Percentiles rank a stretch among this genome's conserved stretches.
Conservation (phyloP, 2,113 vertebrate genomes). For the Bothrops jararaca region DNA sequence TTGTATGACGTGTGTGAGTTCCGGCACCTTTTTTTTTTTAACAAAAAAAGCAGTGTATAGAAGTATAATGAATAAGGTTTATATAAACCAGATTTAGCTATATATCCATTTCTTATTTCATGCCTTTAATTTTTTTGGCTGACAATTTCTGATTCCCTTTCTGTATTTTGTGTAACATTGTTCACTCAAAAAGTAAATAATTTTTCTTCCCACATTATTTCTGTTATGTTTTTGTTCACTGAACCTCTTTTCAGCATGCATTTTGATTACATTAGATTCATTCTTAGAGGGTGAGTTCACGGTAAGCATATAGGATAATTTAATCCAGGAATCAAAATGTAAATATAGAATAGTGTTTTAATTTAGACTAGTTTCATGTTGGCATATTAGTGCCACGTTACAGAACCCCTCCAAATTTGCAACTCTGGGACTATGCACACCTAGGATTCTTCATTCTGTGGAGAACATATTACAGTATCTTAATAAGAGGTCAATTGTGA, state of each 20-base stretch:
- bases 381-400: not conserved
- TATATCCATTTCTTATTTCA: not conserved
- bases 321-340: not conserved
- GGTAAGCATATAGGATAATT: not conserved
- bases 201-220: not conserved
- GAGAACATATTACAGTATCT: slow-evolving; percentile 44
- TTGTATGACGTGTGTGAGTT: too few species aligned
- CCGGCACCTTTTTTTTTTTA: too few species aligned
- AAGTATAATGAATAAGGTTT: not conserved
- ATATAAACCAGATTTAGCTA: not conserved
- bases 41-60: too few species aligned
- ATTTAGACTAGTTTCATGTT: not conserved
- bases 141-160: not conserved
- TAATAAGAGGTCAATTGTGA: slow-evolving; percentile 64
- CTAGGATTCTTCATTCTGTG: slow-evolving; percentile 43
- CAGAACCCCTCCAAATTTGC: not conserved
- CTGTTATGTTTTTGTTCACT: not conserved
- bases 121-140: not conserved
- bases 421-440: not conserved
- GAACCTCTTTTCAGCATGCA: not conserved
- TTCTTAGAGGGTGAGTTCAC: not conserved
- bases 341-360: not conserved
- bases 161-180: not conserved
- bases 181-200: not conserved
- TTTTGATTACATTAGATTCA: not conserved